Base-by-base conservation (phyloP, 1,140 invertebrate species). In the Psix sp. region DNA sequence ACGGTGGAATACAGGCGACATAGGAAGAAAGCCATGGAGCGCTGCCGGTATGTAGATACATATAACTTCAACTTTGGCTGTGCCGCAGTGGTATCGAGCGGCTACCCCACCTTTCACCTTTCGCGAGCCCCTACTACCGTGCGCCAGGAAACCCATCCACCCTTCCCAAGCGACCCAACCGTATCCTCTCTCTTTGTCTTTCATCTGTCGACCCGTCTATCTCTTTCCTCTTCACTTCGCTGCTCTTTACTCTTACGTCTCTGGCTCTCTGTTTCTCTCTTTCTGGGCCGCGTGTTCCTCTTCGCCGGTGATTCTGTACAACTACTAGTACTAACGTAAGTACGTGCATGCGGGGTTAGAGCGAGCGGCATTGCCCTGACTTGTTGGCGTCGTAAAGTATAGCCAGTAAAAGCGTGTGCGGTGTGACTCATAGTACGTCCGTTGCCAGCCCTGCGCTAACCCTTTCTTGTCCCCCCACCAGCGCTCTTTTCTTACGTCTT, bases 21-120 rank as follows among this genome's bases (percentile, higher is more conserved):
- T 57, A 51, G 57, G 73, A 66, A 56, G 66, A 71, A 71, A 54
- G 66, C 63, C 63, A 62, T 72, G 56, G 51, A 63, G 57, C 46
- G 73, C 60, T 46, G 60, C 52, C 60, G 52, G 62, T 68, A 62
- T 65, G 59, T 65, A 62, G 51, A 63, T 65, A 72, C 60, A 67
- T 74, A 77, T 81, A 81, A 76, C 80, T 80, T 82, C 78, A 78
- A 86, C 83, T 86, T 86, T 81, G 79, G 83, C 81, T 72, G 77
- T 86, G 84, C 84, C 85, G 85, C 85, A 86, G 85, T 86, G 85
- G 82, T 86, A 86, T 86, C 83, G 85, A 86, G 83, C 85, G 85
- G 75, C 76, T 67, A 84, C 80, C 80, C 82, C 76, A 83, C 80
- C 74, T 73, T 77, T 73, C 67, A 72, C 67, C 76, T 76, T 74